phyloP scores from a whole-genome alignment of 37 sponge, comb jelly and placozoan genomes.

The Mnemiopsis leidyi region DNA sequence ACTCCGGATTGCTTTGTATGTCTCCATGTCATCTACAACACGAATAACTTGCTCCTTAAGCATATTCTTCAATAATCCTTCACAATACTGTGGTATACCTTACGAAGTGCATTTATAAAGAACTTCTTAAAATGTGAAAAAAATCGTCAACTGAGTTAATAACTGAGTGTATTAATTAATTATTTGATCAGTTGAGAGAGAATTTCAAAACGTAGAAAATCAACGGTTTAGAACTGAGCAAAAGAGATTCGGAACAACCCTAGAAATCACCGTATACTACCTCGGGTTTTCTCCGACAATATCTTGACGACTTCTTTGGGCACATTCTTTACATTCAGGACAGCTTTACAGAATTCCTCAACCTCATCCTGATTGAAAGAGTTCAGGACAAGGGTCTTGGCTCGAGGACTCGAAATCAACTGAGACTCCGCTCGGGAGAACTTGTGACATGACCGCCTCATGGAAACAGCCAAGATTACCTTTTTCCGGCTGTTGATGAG shows the following conservation, averaged over 20 bases:
- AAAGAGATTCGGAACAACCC: too few relatives aligned
- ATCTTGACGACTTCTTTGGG: neutral
- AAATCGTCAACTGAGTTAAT: too few relatives aligned
- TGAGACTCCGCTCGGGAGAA: neutral
- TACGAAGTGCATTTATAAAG: too few relatives aligned
- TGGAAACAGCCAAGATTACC: neutral
- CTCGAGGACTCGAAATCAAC: neutral
- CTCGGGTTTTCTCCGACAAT: constrained; percentile 24
- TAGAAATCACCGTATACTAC: too few relatives aligned
- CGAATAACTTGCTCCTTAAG: constrained; percentile 57
- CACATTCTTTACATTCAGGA: constrained; percentile 10
- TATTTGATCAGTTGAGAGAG: too few relatives aligned
- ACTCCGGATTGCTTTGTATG: neutral
- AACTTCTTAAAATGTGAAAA: too few relatives aligned
- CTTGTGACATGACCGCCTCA: neutral
- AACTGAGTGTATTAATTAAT: too few relatives aligned
- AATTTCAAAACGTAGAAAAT: too few relatives aligned
- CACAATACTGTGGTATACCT: constrained; percentile 58
- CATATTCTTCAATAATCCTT: constrained; percentile 41
- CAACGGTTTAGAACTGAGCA: too few relatives aligned
- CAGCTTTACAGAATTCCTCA: constrained; percentile 27
- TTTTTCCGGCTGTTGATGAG: neutral
- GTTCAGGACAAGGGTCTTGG: neutral
- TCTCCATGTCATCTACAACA: neutral
- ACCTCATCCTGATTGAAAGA: constrained; percentile 18